A percentile compares a stretch with the other conserved stretches of the same genome.
phyloP scores from a whole-genome alignment of 2,888 invertebrate genomes.

The Coelogynopora nodosa region DNA sequence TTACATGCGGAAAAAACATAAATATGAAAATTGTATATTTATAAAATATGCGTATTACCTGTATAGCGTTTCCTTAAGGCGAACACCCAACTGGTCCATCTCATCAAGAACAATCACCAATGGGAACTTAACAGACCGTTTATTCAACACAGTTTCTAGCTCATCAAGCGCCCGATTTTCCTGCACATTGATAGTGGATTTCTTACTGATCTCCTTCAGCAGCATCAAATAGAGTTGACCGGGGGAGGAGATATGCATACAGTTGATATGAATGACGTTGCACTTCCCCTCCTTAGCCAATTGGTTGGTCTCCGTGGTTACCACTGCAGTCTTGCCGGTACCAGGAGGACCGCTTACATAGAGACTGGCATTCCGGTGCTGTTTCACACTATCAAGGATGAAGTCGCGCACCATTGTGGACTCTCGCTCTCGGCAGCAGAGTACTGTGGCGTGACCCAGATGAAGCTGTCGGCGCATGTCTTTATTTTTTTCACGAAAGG shows the following conservation, averaged over 20 bases:
- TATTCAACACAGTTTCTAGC: slow-evolving; percentile 18
- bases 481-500: background rate
- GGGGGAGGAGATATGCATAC: slow-evolving; percentile 36
- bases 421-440: background rate
- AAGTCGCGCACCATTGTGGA: background rate
- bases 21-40: too few relatives aligned
- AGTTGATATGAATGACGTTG: slow-evolving; percentile 33
- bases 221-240: background rate
- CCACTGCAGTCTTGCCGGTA: slow-evolving; percentile 87
- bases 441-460: background rate
- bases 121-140: background rate
- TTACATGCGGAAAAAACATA: too few relatives aligned
- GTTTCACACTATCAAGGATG: background rate
- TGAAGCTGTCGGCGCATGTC: background rate
- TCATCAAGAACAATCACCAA: slow-evolving; percentile 80
- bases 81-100: slow-evolving; percentile 79
- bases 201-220: background rate
- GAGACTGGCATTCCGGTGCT: slow-evolving; percentile 70
- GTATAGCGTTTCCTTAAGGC: background rate
- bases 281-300: background rate
- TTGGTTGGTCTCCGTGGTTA: background rate
- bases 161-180: background rate
- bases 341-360: slow-evolving; percentile 96
- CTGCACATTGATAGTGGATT: background rate
- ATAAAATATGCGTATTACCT: background rate